Evolutionary conservation across 2,113 vertebrate genomes (phyloP), one percentile per base, ranked within the genome.

Genomic region (Origma solitaria): DNA sequence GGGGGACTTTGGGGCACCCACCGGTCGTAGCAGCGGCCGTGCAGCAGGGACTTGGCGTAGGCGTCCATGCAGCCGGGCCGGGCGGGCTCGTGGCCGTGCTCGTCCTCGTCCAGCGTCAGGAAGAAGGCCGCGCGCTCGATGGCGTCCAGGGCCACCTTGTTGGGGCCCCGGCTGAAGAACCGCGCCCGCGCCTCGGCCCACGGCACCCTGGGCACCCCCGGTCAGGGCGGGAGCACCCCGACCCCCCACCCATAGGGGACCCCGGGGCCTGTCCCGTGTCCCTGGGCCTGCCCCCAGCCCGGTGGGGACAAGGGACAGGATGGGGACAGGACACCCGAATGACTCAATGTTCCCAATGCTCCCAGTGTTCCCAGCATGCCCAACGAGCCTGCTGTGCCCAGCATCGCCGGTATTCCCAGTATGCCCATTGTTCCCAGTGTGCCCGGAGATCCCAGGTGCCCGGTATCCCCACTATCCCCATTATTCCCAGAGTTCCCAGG

Each of bases 1-100:
- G 18, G 4, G n/a, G 7, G 3, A 4, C 11, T 42, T 33, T 15
- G 71, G 71, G 54, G 54, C 2, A 2, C 79, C 2, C 86, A 99
- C 99, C 99, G 98, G 98, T 99, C 98, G 14, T 98, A 98, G 96
- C 99, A 99, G 82, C 97, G 98, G 33, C 99, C 99, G 2, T 99
- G 99, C 75, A 99, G 98, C 71, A 99, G 97, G 33, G 99, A 99
- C 77, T 99, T 99, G 96, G 99, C 98, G 0, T 99, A 99, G 33
- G 96, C 62, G 70, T 99, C 98, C 44, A 99, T 97, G 28, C 98
- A 99, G 66, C 95, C 92, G 27, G 81, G 61, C 40, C 40, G 77
- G 3, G 20, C 13, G 27, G 81, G 81, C 16, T 72, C 33, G 0
- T 98, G 98, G 87, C 97, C 97, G 13, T 98, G 98, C 3, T 97